These are phyloP conservation scores for Melanotaenia parkinsoni DNA, from an alignment of 2,797 vertebrate species.

Conservation along the genomic window DNA sequence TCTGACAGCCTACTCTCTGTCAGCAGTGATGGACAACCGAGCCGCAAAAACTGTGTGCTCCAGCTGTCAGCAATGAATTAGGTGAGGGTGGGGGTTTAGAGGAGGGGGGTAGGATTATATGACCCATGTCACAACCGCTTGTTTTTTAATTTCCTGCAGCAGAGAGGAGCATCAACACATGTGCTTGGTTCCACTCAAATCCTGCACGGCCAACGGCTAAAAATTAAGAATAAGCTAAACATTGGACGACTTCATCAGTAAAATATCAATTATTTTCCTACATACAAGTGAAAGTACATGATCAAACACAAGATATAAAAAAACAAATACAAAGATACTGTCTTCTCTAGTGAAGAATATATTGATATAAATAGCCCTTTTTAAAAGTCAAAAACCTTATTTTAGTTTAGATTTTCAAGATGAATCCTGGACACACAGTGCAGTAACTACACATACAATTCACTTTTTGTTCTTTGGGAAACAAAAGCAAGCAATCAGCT, in stretches of 20 bases:
- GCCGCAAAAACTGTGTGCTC: constrained; percentile 24
- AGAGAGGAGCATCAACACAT: constrained; percentile 32
- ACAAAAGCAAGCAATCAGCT: constrained; percentile 64
- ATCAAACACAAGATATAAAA: too few species aligned
- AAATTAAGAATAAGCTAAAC: too few species aligned
- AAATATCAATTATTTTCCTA: too few species aligned
- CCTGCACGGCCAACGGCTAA: background rate
- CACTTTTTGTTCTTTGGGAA: constrained; percentile 49
- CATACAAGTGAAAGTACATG: too few species aligned
- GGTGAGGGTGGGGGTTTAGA: background rate
- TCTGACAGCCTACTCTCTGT: constrained; percentile 23
- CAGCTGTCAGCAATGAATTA: constrained; percentile 50
- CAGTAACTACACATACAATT: background rate
- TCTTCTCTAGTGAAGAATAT: background rate
- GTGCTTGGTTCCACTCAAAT: constrained; percentile 21
- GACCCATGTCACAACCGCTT: constrained; percentile 50
- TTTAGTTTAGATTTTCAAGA: background rate
- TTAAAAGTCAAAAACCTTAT: background rate
- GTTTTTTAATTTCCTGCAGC: constrained; percentile 59
- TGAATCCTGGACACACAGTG: background rate
- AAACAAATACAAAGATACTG: background rate
- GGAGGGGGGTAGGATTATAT: constrained; percentile 48
- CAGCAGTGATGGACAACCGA: constrained; percentile 14
- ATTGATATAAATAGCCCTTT: background rate
- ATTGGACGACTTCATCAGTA: too few species aligned